Evolutionary conservation across 1,140 invertebrate species (phyloP), one percentile per base, ranked within the genome.

Genomic region (Ceratoteleas bidentatus): DNA sequence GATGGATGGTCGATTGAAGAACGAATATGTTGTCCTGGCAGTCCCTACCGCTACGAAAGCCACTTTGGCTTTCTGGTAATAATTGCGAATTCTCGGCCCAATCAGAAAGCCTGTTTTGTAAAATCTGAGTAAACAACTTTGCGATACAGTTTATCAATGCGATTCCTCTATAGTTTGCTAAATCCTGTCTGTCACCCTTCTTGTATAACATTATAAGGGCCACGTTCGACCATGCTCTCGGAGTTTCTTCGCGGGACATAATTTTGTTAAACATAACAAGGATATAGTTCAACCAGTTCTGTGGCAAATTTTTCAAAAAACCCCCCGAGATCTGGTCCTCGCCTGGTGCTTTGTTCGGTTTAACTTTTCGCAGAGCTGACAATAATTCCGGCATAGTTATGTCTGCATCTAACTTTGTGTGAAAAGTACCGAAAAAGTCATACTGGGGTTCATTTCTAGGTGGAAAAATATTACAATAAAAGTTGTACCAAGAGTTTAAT

Each of bases 271-370:
- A 49, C 47, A 49, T 49, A 6, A 13, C 10, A 1, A 49, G n/a
- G 2, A 49, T 49, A 49, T 49, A 49, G 14, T 49, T 49, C 3
- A 49, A 15, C 47, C 47, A 49, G 13, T 49, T 49, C 13, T 49
- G 47, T 14, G 47, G 13, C 13, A 49, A 43, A 6, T n/a, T 43
- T 43, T 43, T 33, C 32, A 54, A n/a, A 54, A 34, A 54, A 11
- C n/a, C 6, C 4, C 16, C 24, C 32, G 13, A 9, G 6, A 43
- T 43, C 6, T 43, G 40, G 40, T 43, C 40, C n/a, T 43, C 40
- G 6, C n/a, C 40, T 6, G n/a, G 50, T 24, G 7, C 36, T 53
- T 24, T 24, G 4, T 24, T 24, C 24, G 4, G 24, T 24, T 24
- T 24, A 2, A 24, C 24, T 24, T 24, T 24, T 2, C 24, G 24